Evolutionary conservation across 2,888 invertebrate genomes (phyloP).

Genomic region (Caradrina clavipalpis): DNA sequence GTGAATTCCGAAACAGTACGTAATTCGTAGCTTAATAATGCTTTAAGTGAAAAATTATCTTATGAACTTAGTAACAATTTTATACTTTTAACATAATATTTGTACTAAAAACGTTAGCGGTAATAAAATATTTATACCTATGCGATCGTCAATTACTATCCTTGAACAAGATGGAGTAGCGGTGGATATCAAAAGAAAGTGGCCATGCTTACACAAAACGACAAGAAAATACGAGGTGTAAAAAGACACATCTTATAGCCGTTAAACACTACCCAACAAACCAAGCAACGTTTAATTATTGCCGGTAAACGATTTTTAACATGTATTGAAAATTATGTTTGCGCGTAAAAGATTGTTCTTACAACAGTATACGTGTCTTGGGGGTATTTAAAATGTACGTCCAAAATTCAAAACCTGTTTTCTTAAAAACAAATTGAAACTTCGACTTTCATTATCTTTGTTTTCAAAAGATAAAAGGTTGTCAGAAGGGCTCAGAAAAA

Average conservation of each 20-base stretch:
- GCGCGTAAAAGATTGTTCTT: too few species aligned
- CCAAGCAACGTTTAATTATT: too few species aligned
- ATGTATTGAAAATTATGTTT: too few species aligned
- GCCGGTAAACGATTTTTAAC: too few species aligned
- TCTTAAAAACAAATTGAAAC: too few species aligned
- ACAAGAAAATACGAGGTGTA: constrained; percentile 16
- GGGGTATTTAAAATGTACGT: too few species aligned
- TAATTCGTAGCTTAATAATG: constrained; percentile 86
- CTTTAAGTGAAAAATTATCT: constrained; percentile 89
- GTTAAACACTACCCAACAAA: too few species aligned
- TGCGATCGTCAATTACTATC: constrained; percentile 87
- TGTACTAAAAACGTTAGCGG: constrained; percentile 81
- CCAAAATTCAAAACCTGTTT: too few species aligned
- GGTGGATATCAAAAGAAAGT: constrained; percentile 63
- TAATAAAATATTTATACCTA: constrained; percentile 78
- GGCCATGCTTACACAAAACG: constrained; percentile 48
- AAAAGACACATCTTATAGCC: not conserved
- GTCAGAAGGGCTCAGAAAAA: too few species aligned
- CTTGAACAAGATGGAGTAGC: constrained; percentile 72
- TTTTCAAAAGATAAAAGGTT: too few species aligned
- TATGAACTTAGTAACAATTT: constrained; percentile 87
- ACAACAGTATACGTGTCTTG: too few species aligned
- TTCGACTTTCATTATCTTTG: too few species aligned
- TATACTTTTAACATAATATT: constrained; percentile 84
- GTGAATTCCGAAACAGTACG: constrained; percentile 64